phyloP scores from a whole-genome alignment of 2,888 invertebrate species.

The Catocala sponsa region DNA sequence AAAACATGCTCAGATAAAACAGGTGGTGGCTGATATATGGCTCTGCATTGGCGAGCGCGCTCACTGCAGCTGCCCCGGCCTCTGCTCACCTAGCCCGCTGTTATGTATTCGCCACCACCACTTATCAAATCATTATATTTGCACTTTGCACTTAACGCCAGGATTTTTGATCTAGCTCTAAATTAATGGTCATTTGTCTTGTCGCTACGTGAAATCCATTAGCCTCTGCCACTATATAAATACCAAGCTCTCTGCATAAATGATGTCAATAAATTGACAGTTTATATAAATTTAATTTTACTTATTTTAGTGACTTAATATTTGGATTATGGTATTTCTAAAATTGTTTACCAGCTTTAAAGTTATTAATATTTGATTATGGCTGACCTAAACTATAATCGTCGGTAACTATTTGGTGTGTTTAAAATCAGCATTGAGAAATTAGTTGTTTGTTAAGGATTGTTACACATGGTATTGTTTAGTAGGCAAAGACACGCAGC shows the following conservation, averaged over 20 bases:
- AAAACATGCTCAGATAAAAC: slow-evolving; percentile 78
- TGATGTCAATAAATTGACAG: too few species aligned
- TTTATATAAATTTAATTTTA: neutral
- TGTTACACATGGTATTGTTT: slow-evolving; percentile 25
- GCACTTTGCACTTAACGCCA: neutral
- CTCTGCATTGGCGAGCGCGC: slow-evolving; percentile 75
- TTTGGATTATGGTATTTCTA: neutral
- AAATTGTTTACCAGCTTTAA: neutral
- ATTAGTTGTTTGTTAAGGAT: slow-evolving; percentile 37
- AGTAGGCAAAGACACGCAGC: slow-evolving; percentile 15
- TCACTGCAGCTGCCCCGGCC: slow-evolving; percentile 61
- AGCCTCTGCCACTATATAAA: neutral
- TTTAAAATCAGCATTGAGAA: slow-evolving; percentile 17
- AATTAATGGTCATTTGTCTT: neutral
- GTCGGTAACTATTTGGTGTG: slow-evolving; percentile 7
- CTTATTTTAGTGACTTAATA: neutral
- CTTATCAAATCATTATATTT: slow-evolving; percentile 41
- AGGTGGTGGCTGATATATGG: slow-evolving; percentile 80
- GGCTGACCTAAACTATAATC: neutral
- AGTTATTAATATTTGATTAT: neutral
- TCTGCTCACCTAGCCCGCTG: slow-evolving; percentile 33
- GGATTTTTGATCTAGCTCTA: neutral
- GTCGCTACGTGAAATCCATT: too few species aligned
- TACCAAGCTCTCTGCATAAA: neutral
- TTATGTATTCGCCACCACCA: slow-evolving; percentile 28